These are phyloP conservation scores for Pterocles gutturalis DNA, from an alignment of 2,113 vertebrate genomes.

Conservation along the genomic window DNA sequence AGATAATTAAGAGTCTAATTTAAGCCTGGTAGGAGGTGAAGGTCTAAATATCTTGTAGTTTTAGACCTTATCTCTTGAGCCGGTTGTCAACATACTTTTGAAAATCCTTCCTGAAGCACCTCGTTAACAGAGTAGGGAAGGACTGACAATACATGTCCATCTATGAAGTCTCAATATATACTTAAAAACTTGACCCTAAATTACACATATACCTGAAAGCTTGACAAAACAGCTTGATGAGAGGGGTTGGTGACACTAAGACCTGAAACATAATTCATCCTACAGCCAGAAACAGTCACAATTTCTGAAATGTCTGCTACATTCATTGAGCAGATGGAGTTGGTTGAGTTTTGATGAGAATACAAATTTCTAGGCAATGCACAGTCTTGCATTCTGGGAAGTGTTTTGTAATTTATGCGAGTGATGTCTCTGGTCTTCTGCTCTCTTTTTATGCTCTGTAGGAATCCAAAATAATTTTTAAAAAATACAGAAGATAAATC, in stretches of 20 bases:
- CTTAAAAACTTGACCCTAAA: not conserved
- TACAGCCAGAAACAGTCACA: not conserved
- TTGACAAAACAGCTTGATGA: not conserved
- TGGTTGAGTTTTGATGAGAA: not conserved
- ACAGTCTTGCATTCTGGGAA: not conserved
- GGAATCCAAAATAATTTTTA: not conserved
- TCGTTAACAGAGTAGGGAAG: not conserved
- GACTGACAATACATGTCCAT: not conserved
- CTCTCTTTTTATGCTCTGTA: not conserved
- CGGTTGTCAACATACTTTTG: not conserved
- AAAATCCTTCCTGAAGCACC: not conserved
- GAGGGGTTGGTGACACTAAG: not conserved
- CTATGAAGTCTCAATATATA: not conserved
- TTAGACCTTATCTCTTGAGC: not conserved
- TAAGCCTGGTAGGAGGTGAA: not conserved
- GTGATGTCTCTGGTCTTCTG: not conserved
- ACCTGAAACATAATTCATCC: not conserved
- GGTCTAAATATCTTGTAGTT: not conserved
- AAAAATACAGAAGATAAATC: not conserved
- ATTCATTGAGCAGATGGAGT: not conserved
- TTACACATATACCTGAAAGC: rapidly evolving
- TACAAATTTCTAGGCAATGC: not conserved
- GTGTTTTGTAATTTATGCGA: not conserved
- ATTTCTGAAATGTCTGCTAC: not conserved
- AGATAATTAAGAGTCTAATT: not conserved